Evolutionary conservation across 2,113 vertebrate species (phyloP), one percentile per base, ranked within the genome.

Genomic region (Cyanistes caeruleus): DNA sequence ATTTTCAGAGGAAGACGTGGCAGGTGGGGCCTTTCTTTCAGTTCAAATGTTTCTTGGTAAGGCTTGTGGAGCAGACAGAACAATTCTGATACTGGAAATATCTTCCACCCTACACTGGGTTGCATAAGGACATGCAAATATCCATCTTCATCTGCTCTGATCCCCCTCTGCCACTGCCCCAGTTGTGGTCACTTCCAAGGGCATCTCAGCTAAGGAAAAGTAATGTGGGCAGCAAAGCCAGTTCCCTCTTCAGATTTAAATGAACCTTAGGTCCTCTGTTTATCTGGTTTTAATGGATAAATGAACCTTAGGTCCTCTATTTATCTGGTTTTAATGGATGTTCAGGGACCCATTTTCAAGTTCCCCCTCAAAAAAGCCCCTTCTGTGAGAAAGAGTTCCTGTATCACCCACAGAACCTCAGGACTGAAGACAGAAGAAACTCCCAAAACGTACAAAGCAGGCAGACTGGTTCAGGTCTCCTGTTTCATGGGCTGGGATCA

Each of bases 111-210:
- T 37, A 25, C 62, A 7, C 4, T 37, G 41, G 65, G 46, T 22
- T 37, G 49, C 37, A 8, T 12, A 18, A 89, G 63, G 53, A 82
- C n/a, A 25, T 35, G 28, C 37, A 19, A 4, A 33, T 4, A 55
- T 4, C 37, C 46, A 53, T 28, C 43, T 46, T 24, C n/a, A 41
- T 27, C 55, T 46, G 10, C 48, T 68, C 90, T 31, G 48, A 51
- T 43, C 33, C 24, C 52, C 49, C 35, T 48, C 41, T 39, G 69
- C 77, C 37, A 49, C 73, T 5, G 13, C 39, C 82, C 63, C 83
- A 73, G 0, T 16, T 0, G 0, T 17, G 58, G 37, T 7, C 0
- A 0, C 70, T 72, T 46, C 11, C 44, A 72, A 82, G 67, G 67
- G 53, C 49, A 73, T 5, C 41, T 60, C 16, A 46, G 67, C 58